phyloP scores from a whole-genome alignment of 2,888 invertebrate genomes.

The Coelinius sp. region DNA sequence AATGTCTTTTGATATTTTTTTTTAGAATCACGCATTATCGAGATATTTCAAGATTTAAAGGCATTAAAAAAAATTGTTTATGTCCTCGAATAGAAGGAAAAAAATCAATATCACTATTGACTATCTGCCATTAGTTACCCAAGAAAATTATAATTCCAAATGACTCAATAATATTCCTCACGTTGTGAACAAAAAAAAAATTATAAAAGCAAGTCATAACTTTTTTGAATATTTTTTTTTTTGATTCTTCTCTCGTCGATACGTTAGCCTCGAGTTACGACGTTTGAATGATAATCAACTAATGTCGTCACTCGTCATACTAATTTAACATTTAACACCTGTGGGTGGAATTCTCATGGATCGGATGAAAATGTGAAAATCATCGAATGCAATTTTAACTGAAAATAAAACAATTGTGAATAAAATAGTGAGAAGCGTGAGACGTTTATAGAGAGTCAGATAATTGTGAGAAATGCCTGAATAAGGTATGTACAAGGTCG shows the following conservation, averaged over 20 bases:
- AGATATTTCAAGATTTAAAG: not conserved
- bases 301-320: not conserved
- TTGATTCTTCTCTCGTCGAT: not conserved
- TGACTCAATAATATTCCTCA: not conserved
- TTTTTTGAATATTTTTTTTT: not conserved
- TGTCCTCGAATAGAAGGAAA: not conserved
- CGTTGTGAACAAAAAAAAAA: not conserved
- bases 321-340: not conserved
- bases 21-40: too few species aligned
- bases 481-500: slow-evolving; percentile 18
- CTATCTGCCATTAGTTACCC: not conserved
- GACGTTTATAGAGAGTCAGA: not conserved
- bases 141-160: not conserved
- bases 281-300: not conserved
- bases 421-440: not conserved
- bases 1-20: too few species aligned
- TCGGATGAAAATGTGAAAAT: not conserved
- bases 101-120: not conserved
- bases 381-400: not conserved
- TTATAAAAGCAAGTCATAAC: not conserved
- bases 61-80: not conserved
- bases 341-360: not conserved
- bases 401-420: not conserved
- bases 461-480: slow-evolving; percentile 30
- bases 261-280: not conserved